Percentiles rank a stretch among this genome's conserved stretches.
These are phyloP conservation scores for Carcharodon carcharias DNA, from an alignment of 2,797 vertebrate genomes.

Conservation along the genomic window DNA sequence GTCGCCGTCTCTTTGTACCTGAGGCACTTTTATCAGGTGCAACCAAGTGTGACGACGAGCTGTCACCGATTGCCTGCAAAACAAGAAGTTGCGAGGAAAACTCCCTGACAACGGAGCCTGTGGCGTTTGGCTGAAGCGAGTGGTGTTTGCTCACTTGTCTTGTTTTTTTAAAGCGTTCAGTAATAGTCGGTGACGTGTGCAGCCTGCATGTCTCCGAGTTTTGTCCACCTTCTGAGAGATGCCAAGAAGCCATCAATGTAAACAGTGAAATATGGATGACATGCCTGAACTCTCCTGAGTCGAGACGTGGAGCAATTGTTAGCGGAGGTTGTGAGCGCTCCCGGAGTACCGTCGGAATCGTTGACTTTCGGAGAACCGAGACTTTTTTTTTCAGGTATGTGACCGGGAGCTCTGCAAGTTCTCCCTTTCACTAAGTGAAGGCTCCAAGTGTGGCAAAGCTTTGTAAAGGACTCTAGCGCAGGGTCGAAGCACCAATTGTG, in stretches of 20 bases:
- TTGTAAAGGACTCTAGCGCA: background rate
- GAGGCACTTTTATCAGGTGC: conserved; percentile 20
- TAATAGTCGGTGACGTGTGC: conserved; percentile 25
- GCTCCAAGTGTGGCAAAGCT: background rate
- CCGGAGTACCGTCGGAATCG: background rate
- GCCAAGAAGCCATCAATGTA: background rate
- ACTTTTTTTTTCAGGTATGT: background rate
- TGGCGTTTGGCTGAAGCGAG: background rate
- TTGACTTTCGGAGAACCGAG: background rate
- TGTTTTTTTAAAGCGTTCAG: background rate
- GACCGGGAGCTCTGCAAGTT: background rate
- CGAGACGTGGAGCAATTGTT: background rate
- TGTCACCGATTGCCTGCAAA: background rate
- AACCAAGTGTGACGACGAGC: background rate
- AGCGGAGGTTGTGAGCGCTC: background rate
- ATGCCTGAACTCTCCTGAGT: background rate
- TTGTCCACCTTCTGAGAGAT: background rate
- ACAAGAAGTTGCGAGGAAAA: background rate
- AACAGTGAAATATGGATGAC: background rate
- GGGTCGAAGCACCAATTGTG: background rate
- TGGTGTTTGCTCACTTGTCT: background rate
- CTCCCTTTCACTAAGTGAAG: no score
- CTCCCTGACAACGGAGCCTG: conserved; percentile 11
- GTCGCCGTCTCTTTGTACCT: background rate
- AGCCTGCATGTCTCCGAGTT: conserved; percentile 10